Conservation (phyloP, 2,888 invertebrate species). For the Loripinus fragilis region DNA sequence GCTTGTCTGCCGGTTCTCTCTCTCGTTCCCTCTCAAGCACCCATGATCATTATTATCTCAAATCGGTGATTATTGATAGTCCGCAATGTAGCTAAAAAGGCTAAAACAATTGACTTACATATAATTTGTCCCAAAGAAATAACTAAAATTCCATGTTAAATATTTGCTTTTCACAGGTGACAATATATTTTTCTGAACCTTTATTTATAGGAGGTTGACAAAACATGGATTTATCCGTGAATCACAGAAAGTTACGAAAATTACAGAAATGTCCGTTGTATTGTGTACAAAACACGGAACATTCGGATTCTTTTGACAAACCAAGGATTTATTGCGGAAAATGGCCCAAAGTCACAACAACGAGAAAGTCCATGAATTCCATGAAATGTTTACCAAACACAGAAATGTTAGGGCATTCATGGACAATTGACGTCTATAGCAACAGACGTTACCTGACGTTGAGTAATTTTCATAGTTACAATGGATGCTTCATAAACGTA, state of each 20-base stretch:
- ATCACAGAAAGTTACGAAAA: background rate
- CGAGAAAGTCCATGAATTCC: background rate
- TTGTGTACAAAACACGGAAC: background rate
- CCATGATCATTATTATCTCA: no score
- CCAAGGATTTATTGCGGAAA: background rate
- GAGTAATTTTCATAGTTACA: background rate
- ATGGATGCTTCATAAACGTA: background rate
- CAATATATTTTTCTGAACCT: no score
- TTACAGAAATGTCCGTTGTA: background rate
- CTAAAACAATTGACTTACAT: no score
- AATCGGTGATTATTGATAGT: no score
- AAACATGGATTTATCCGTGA: background rate
- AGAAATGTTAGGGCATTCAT: background rate
- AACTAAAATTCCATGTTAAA: no score
- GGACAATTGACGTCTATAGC: background rate
- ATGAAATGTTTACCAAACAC: background rate
- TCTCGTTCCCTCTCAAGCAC: no score
- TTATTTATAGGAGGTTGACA: conserved; percentile 3
- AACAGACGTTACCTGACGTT: background rate
- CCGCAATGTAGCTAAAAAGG: no score
- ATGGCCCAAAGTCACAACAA: background rate
- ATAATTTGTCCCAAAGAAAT: no score
- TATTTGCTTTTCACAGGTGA: no score
- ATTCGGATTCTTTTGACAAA: no score
- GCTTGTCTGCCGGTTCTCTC: no score